Base-by-base conservation (phyloP, 1,140 invertebrate species). In the Pachyrhynchus sulphureomaculatus region DNA sequence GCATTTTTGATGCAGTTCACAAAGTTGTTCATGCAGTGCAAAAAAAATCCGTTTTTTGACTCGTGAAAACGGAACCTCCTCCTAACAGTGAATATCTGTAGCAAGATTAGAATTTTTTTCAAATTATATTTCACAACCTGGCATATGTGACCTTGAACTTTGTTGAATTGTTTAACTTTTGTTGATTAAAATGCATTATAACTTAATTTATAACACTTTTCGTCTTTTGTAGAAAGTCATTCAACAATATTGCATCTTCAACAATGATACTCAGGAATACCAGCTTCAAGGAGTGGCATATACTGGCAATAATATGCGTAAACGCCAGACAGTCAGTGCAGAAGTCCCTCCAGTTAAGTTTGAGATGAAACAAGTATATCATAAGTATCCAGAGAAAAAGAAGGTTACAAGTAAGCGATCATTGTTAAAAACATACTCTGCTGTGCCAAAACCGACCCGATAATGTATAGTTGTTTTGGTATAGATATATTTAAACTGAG, bases 181-280 rank as follows among this genome's bases (percentile, higher is more conserved):
- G n/a, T n/a, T n/a, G n/a, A n/a, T n/a, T n/a, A n/a, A n/a, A n/a
- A n/a, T n/a, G n/a, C n/a, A n/a, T n/a, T n/a, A n/a, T n/a, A n/a
- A n/a, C n/a, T n/a, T n/a, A n/a, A n/a, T n/a, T n/a, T n/a, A n/a
- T n/a, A n/a, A n/a, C n/a, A n/a, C n/a, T n/a, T n/a, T n/a, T n/a
- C n/a, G n/a, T 44, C 26, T 8, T 59, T 71, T 66, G 34, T 64
- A 95, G 86, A 89, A 91, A 55, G 86, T 96, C 78, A 93, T 98
- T 59, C 93, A 97, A 71, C 84, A 89, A 68, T 92, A 96, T 75
- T 92, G 95, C 12, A 88, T 91, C 69, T 99, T 95, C 94, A 98
- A 98, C 80, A 95, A 98, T 78, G 95, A 98, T 69, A 95, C 96
- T 42, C 96, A 95, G 13, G 96, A 99, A 77, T 99, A 96, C 93